Conservation (phyloP, 2,797 vertebrate species). For the Eleutherodactylus coqui region DNA sequence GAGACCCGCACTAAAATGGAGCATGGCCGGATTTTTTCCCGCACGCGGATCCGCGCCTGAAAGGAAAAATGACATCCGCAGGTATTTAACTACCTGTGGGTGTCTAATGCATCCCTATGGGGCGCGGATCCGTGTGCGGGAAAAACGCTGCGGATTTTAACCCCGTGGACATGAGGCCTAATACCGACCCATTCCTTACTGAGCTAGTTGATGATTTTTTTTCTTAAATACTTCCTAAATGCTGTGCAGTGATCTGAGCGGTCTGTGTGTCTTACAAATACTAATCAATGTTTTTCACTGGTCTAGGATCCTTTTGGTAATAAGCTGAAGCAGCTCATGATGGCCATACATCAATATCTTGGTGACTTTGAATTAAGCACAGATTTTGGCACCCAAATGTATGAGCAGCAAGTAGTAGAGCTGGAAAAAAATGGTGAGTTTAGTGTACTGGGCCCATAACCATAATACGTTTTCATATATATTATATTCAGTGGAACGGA, state of each 20-base stretch:
- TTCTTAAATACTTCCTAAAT: background rate
- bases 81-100: no score
- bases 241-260: background rate
- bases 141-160: no score
- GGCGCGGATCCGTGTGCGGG: no score
- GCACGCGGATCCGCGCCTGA: no score
- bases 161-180: no score
- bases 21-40: no score
- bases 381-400: slow-evolving; percentile 84
- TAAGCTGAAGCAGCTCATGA: slow-evolving; percentile 85
- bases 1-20: no score
- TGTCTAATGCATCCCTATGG: no score
- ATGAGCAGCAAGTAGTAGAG: slow-evolving; percentile 84
- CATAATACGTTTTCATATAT: background rate
- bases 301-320: slow-evolving; percentile 88
- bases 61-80: no score
- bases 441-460: background rate
- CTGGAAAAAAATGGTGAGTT: slow-evolving; percentile 80
- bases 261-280: background rate
- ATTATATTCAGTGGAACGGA: no score
- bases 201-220: no score
- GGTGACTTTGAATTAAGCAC: slow-evolving; percentile 26
- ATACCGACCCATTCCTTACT: no score
- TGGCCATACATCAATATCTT: slow-evolving; percentile 79
- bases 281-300: background rate